phyloP scores from a whole-genome alignment of 2,113 vertebrate species.

The Mus pahari region DNA sequence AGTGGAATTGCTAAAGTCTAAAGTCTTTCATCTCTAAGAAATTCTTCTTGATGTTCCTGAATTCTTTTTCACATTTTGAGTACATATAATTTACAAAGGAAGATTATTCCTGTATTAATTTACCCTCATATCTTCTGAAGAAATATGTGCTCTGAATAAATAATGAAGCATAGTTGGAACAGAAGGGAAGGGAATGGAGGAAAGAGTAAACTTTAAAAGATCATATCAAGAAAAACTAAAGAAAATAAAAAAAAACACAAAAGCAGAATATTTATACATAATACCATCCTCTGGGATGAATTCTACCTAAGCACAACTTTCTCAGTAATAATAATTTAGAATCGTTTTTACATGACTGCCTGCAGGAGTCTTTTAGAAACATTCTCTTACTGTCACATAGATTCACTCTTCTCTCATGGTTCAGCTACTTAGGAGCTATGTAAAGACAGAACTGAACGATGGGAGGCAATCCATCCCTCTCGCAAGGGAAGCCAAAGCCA shows the following conservation, averaged over 20 bases:
- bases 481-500: neutral
- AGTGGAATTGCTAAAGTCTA: neutral
- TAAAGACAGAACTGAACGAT: neutral
- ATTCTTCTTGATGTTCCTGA: neutral
- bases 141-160: conserved; percentile 17
- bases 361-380: conserved; percentile 4
- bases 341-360: neutral
- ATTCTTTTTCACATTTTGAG: conserved; percentile 47
- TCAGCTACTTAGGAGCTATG: neutral
- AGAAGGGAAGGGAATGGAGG: neutral
- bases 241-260: conserved; percentile 13
- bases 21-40: conserved; percentile 44
- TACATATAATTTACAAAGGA: conserved; percentile 24
- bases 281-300: neutral
- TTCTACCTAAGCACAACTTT: neutral
- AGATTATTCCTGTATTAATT: conserved; percentile 11
- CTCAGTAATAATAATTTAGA: neutral
- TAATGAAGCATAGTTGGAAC: conserved; percentile 35
- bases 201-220: conserved; percentile 25
- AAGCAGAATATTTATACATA: neutral
- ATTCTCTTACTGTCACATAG: neutral
- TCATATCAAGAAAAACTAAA: neutral
- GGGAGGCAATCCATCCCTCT: neutral
- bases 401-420: neutral
- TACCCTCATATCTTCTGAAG: neutral